phyloP scores from a whole-genome alignment of 2,113 vertebrate species.

The Oreocharis arfaki region DNA sequence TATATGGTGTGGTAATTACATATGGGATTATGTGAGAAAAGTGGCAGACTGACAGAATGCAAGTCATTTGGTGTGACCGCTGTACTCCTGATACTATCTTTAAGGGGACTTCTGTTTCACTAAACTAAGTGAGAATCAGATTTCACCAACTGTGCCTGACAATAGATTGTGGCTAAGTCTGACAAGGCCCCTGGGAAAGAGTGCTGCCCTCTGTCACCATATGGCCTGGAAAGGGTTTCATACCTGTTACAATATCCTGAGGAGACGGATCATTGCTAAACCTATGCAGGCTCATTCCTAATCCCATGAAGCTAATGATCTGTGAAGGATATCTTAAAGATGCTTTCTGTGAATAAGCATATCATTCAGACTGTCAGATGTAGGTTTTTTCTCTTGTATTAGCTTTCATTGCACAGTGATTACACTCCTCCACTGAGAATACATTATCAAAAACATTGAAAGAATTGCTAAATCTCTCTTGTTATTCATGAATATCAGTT shows the following conservation, averaged over 20 bases:
- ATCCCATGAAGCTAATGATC: constrained; percentile 70
- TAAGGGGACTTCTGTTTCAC: constrained; percentile 49
- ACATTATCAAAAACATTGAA: constrained; percentile 23
- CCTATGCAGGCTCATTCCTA: constrained; percentile 59
- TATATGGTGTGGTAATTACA: background rate
- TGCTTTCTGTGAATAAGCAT: constrained; percentile 56
- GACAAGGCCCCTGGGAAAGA: constrained; percentile 71
- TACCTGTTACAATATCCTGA: constrained; percentile 61
- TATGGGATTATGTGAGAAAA: background rate
- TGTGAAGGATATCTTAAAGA: constrained; percentile 68
- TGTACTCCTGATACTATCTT: constrained; percentile 54
- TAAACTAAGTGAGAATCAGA: constrained; percentile 69
- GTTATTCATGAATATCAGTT: background rate
- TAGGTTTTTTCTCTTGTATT: background rate
- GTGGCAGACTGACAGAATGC: background rate
- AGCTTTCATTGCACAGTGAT: constrained; percentile 26
- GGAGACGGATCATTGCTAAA: constrained; percentile 45
- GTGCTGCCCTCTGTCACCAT: constrained; percentile 62
- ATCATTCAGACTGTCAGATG: constrained; percentile 3
- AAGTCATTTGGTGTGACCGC: background rate
- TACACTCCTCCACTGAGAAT: background rate
- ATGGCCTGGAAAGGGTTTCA: constrained; percentile 63
- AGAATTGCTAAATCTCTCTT: constrained; percentile 27
- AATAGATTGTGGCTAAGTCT: constrained; percentile 75
- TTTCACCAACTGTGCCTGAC: constrained; percentile 71